Conservation (phyloP, 2,113 vertebrate genomes). For the Gymnocephalus cernua region DNA sequence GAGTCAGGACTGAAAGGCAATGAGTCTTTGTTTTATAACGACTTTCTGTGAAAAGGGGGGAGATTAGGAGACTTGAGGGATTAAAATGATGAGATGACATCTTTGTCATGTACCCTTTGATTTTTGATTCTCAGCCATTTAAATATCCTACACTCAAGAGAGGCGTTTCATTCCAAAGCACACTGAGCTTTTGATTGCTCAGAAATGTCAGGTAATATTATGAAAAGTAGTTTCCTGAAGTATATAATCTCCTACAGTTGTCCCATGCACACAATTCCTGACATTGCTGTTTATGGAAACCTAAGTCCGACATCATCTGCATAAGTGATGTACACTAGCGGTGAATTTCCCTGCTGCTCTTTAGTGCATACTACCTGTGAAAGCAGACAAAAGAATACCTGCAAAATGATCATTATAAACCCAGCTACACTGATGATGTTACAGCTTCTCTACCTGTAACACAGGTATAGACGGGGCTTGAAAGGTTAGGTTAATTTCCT, state of each 20-base stretch:
- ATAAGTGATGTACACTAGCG: not conserved
- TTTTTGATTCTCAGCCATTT: conserved; percentile 45
- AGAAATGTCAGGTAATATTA: conserved; percentile 32
- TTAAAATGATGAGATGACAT: conserved; percentile 48
- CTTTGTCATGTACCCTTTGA: conserved; percentile 36
- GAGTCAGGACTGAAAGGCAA: conserved; percentile 4
- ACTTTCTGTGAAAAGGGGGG: conserved; percentile 27
- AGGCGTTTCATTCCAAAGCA: conserved; percentile 21
- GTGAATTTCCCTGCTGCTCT: no score
- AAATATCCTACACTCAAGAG: conserved; percentile 2
- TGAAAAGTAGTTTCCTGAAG: not conserved
- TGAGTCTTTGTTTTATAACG: conserved; percentile 10
- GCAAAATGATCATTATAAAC: not conserved
- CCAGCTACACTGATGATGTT: not conserved
- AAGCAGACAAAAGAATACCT: not conserved
- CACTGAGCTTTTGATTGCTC: conserved; percentile 22
- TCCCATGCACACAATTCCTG: not conserved
- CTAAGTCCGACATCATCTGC: not conserved
- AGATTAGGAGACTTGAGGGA: conserved; percentile 39
- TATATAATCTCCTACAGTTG: not conserved
- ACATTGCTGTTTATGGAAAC: not conserved
- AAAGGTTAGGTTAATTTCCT: conserved; percentile 66
- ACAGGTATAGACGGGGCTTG: conserved; percentile 10
- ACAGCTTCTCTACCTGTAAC: conserved; percentile 1
- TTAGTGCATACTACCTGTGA: not conserved